phyloP scores from a whole-genome alignment of 2,888 invertebrate genomes.

The Mythimna albipuncta region DNA sequence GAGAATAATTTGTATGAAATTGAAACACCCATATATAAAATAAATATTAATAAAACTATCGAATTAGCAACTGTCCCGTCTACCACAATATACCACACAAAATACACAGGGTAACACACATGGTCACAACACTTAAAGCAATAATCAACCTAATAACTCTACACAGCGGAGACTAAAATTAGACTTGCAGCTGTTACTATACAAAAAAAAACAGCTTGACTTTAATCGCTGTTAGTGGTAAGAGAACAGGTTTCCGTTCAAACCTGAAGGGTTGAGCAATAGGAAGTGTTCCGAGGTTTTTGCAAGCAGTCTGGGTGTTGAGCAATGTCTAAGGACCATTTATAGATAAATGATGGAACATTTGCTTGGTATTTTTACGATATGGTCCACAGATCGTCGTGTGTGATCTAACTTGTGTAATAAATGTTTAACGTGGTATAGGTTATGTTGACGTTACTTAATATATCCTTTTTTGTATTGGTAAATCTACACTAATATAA shows the following conservation, averaged over 20 bases:
- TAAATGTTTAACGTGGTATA: background rate
- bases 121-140: slow-evolving; percentile 6
- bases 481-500: too few species aligned
- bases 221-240: slow-evolving; percentile 25
- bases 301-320: slow-evolving; percentile 30
- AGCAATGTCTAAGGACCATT: slow-evolving; percentile 31
- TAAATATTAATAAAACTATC: background rate
- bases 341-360: slow-evolving; percentile 26
- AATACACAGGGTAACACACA: slow-evolving; percentile 14
- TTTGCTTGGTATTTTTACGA: slow-evolving; percentile 37
- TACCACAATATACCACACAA: background rate
- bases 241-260: slow-evolving; percentile 51
- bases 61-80: slow-evolving; percentile 1
- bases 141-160: slow-evolving; percentile 40
- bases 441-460: background rate
- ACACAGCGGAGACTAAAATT: slow-evolving; percentile 26
- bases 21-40: too few species aligned
- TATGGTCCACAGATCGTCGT: background rate
- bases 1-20: too few species aligned
- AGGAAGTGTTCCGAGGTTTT: slow-evolving; percentile 60
- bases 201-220: slow-evolving; percentile 34
- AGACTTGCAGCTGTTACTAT: slow-evolving; percentile 36
- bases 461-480: too few species aligned
- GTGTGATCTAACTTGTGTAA: slow-evolving; percentile 28
- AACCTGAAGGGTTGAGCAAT: slow-evolving; percentile 54